A percentile compares a stretch with the other conserved stretches of the same genome.
Conservation (phyloP, 2,888 invertebrate genomes). For the Notodonta dromedarius region DNA sequence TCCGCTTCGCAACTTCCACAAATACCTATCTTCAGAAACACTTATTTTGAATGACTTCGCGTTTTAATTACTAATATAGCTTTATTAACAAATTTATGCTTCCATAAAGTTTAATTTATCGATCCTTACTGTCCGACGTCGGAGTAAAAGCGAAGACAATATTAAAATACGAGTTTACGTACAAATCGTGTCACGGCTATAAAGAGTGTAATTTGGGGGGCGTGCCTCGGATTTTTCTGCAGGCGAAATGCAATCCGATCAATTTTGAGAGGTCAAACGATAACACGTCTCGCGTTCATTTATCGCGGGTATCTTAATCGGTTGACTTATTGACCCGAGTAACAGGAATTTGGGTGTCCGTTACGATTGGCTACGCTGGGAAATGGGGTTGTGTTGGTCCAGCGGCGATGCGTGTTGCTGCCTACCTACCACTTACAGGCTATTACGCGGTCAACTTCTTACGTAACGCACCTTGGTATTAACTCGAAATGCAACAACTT, state of each 20-base stretch:
- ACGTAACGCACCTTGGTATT: conserved; percentile 48
- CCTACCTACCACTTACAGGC: conserved; percentile 43
- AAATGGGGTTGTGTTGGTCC: conserved; percentile 41
- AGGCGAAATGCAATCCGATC: conserved; percentile 62
- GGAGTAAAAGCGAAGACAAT: conserved; percentile 15
- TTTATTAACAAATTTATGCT: conserved; percentile 20
- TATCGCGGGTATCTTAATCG: conserved; percentile 68
- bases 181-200: conserved; percentile 20
- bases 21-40: conserved; percentile 18
- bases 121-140: conserved; percentile 14
- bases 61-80: conserved; percentile 26
- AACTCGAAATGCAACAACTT: conserved; percentile 26
- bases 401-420: conserved; percentile 38
- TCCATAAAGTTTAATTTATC: conserved; percentile 23
- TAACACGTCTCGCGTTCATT: conserved; percentile 52
- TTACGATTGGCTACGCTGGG: conserved; percentile 52
- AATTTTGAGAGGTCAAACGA: conserved; percentile 65
- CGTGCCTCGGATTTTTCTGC: conserved; percentile 49
- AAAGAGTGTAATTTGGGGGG: conserved; percentile 61
- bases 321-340: conserved; percentile 60
- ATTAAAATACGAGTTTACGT: conserved; percentile 22
- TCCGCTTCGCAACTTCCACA: not conserved
- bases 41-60: conserved; percentile 32
- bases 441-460: conserved; percentile 49
- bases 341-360: conserved; percentile 59